Percentiles rank a stretch among this genome's conserved stretches.
Evolutionary conservation across 64 coral and sea anemone genomes (phyloP).

Genomic region (Montipora foliosa): DNA sequence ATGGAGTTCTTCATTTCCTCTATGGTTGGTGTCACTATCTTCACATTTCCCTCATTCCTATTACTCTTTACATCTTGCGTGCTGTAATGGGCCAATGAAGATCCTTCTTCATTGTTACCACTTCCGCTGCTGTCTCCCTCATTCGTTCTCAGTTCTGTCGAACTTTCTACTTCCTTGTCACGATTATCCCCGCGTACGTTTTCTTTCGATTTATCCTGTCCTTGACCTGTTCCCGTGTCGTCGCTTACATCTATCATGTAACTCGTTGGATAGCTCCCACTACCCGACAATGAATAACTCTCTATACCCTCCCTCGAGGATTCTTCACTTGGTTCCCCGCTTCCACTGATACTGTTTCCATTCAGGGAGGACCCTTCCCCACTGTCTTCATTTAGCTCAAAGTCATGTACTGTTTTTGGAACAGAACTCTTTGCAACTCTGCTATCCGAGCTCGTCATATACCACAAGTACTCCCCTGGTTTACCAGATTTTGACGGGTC

Average conservation of each 20-base stretch:
- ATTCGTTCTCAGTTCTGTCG: not conserved
- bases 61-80: not conserved
- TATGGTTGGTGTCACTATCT: not conserved
- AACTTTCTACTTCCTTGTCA: not conserved
- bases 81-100: not conserved
- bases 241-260: slow-evolving; percentile 19
- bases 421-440: slow-evolving; percentile 15
- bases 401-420: not conserved
- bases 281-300: not conserved
- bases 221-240: not conserved
- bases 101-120: slow-evolving; percentile 9
- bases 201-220: not conserved
- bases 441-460: slow-evolving; percentile 1
- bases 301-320: not conserved
- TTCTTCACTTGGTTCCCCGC: not conserved
- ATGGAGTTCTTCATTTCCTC: not conserved
- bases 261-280: slow-evolving; percentile 26
- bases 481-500: slow-evolving; percentile 33
- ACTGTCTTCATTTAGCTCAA: not conserved
- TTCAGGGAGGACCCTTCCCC: not conserved
- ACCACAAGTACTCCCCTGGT: slow-evolving; percentile 43
- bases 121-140: slow-evolving; percentile 18
- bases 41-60: not conserved
- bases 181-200: too few species aligned
- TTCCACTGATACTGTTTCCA: not conserved